Base-by-base conservation (phyloP, 2,888 invertebrate genomes). In the Eumacrocentrus americanus region DNA sequence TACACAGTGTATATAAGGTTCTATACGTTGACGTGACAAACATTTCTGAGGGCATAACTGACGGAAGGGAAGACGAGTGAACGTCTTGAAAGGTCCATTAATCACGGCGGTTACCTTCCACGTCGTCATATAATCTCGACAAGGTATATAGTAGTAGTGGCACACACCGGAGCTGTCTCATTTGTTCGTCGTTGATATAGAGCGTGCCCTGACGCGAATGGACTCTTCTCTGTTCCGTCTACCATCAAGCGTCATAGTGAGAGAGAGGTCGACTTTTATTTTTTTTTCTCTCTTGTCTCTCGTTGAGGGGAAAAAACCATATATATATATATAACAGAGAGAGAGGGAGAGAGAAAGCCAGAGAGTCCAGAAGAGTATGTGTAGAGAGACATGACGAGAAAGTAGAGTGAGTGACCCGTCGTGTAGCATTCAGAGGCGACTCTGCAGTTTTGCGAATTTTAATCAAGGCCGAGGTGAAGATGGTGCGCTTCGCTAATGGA, bases 401-500 rank as follows among this genome's bases (percentile, higher is more conserved):
- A 16, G 40, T 38, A 47, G 23, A 58, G 44, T 58, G 58, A 58
- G 52, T 53, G 58, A 58, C 58, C 58, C 46, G 37, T 22, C 18
- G 48, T 18, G 23, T 37, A 6, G 23, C 23, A 23, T 44, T 29
- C 29, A 29, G 29, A 6, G 29, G 29, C 9, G 29, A 6, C 29
- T 4, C 9, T 6, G 38, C 50, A 48, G 59, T 53, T 63, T 61
- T 67, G 58, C 65, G 70, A 74, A 76, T 72, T 76, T 76, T 75
- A 75, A 76, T 76, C 75, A 75, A 69, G 63, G 67, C 64, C 67
- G 64, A 62, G 63, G 58, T 61, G 60, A 63, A 61, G 64, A 58
- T 61, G 61, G 60, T 59, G 44, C 60, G 60, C 47, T 64, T 59
- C 66, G 60, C 72, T 76, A 76, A 76, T 76, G 76, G 73, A 77